Percentiles rank a stretch among this genome's conserved stretches.
Conservation (phyloP, 1,140 invertebrate species). For the Drosophila pachea region DNA sequence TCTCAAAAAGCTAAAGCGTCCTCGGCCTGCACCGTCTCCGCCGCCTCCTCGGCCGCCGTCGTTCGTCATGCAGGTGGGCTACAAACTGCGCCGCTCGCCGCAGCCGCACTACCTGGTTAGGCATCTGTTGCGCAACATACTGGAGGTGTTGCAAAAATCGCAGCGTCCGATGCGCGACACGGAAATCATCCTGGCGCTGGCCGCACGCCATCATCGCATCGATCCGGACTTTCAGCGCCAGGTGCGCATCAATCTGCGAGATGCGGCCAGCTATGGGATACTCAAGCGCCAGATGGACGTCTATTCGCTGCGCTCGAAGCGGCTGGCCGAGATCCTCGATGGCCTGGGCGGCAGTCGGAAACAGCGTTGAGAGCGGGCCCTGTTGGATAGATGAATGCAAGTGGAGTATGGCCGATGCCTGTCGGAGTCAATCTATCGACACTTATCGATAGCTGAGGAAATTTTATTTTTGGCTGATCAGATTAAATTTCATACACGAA, state of each 20-base stretch:
- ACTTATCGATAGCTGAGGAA: not conserved
- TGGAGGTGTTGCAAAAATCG: constrained; percentile 29
- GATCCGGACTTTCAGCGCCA: constrained; percentile 55
- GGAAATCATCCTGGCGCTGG: constrained; percentile 31
- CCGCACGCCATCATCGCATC: constrained; percentile 8
- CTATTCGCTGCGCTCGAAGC: constrained; percentile 19
- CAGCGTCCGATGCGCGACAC: constrained; percentile 33
- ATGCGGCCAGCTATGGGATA: constrained; percentile 50
- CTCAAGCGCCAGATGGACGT: constrained; percentile 31
- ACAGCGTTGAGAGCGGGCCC: not conserved
- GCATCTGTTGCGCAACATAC: constrained; percentile 34
- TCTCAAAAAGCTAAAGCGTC: no score
- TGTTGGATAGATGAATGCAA: no score
- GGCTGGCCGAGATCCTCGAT: constrained; percentile 29
- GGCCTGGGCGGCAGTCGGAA: constrained; percentile 2
- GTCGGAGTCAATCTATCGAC: not conserved
- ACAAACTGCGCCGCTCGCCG: constrained; percentile 13
- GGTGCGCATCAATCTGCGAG: constrained; percentile 36
- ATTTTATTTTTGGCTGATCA: no score
- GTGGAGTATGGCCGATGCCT: no score
- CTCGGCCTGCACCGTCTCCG: no score
- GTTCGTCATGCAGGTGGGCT: constrained; percentile 33
- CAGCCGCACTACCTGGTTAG: constrained; percentile 33
- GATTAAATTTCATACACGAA: no score
- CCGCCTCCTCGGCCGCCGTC: not conserved